Evolutionary conservation across 2,888 invertebrate genomes (phyloP), one percentile per base, ranked within the genome.

Genomic region (Napeogenes sylphis): DNA sequence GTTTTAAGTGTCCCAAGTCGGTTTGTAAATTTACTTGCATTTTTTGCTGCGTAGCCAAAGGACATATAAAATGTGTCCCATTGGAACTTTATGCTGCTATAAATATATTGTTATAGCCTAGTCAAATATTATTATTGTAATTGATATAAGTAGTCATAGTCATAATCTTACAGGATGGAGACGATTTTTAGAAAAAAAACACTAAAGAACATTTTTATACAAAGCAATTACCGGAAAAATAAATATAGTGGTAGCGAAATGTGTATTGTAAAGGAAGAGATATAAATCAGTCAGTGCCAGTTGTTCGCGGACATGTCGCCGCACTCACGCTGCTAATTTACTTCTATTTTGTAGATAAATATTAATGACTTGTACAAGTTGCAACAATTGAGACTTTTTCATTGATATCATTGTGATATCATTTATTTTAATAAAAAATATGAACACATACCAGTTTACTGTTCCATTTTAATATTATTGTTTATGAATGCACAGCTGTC

Each of bases 11-110:
- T 71, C 73, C 66, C 63, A 62, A 66, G 66, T 60, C 57, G 66
- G 45, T 57, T 76, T 75, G 75, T 75, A 77, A 78, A 76, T 74
- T 75, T 72, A 42, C 46, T 63, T 60, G 58, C 58, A 62, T 59
- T 64, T 61, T 62, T 61, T 60, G 58, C 56, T 46, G 42, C 32
- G 45, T 46, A 58, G 10, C 47, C 30, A n/a, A n/a, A 35, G 35
- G 35, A 35, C 35, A 35, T 6, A 6, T 35, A 35, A 35, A 35
- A 51, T n/a, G 21, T 8, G 30, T 30, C 51, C 51, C 51, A 30
- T 8, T 30, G 51, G 30, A 51, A 51, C 51, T 30, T 51, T 51
- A 30, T 51, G 42, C 42, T 51, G 6, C 21, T 30, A 51, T 30
- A 10, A 51, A 30, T 51, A 30, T 21, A 30, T 30, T 51, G 30